Conservation (phyloP, 1,140 invertebrate species). For the Drosophila sp. region DNA sequence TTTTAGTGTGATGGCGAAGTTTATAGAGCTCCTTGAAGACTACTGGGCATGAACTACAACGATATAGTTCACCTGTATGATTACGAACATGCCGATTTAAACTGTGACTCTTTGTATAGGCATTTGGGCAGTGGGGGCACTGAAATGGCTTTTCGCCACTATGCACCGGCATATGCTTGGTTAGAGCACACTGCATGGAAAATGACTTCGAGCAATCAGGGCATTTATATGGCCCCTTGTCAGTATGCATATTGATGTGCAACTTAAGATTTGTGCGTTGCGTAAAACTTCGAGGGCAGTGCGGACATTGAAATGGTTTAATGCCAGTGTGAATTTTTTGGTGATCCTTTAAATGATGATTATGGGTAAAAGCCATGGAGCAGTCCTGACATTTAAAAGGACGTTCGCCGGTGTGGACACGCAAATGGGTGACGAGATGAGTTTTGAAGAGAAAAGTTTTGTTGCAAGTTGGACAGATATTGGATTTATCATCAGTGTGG, state of each 20-base stretch:
- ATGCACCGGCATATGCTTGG: conserved; percentile 8
- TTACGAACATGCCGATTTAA: neutral
- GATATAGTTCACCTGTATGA: conserved; percentile 14
- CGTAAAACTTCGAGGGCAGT: conserved; percentile 7
- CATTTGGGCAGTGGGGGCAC: neutral
- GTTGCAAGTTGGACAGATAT: neutral
- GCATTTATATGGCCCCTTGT: neutral
- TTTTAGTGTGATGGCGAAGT: neutral
- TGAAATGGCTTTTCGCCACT: neutral
- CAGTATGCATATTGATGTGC: conserved; percentile 12
- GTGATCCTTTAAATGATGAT: conserved; percentile 12
- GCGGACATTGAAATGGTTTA: neutral
- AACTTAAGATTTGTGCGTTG: conserved; percentile 11
- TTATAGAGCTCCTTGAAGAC: conserved; percentile 12
- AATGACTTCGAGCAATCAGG: conserved; percentile 1
- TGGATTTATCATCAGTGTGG: neutral
- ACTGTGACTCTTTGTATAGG: conserved; percentile 3
- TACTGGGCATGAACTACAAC: neutral
- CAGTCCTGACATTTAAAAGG: conserved; percentile 2
- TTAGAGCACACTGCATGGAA: conserved; percentile 5
- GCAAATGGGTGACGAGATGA: conserved; percentile 12
- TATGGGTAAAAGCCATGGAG: neutral
- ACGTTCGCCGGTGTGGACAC: conserved; percentile 8
- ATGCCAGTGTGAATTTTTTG: neutral
- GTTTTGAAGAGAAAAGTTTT: conserved; percentile 3